Evolutionary conservation across 2,113 vertebrate genomes (phyloP), one percentile per base, ranked within the genome.

Genomic region (Emydocephalus ijimae): DNA sequence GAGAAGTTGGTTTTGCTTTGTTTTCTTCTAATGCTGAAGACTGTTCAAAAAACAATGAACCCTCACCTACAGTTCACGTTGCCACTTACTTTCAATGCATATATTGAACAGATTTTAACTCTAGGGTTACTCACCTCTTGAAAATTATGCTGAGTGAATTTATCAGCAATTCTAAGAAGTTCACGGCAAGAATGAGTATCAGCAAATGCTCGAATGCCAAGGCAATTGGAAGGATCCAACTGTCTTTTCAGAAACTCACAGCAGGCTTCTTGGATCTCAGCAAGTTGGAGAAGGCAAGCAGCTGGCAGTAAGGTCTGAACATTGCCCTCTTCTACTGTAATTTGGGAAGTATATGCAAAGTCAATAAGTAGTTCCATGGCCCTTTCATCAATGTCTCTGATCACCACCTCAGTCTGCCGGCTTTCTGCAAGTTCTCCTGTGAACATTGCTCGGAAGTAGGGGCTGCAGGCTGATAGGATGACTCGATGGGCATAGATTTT

Each of bases 351-450:
- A 96, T 99, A 99, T 0, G 99, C 99, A 55, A 99, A 99, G 98
- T 99, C 99, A 52, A 99, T 99, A 91, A 99, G 98, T 93, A 99
- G 98, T 95, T 99, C 99, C 99, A 99, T 99, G 95, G 99, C 99
- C 18, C 99, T 97, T 94, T 99, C 99, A 0, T 99, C 99, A 0
- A 99, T 99, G 97, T 99, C 99, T 15, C 99, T 98, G 96, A 99
- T 99, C 57, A 99, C 99, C 0, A 99, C 99, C 94, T 99, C 99
- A 0, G 99, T 99, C 97, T 99, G 99, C 8, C 99, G 98, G 94
- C 98, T 99, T 96, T 99, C 99, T 0, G 99, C 99, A 96, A 99
- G 96, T 96, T 99, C 99, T 50, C 99, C 99, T 0, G 99, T 99
- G 95, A 99, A 99, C 99, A 99, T 99, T 15, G 99, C 99, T 96